phyloP scores from a whole-genome alignment of 1,140 invertebrate genomes.

The Himalopsyche phryganea region DNA sequence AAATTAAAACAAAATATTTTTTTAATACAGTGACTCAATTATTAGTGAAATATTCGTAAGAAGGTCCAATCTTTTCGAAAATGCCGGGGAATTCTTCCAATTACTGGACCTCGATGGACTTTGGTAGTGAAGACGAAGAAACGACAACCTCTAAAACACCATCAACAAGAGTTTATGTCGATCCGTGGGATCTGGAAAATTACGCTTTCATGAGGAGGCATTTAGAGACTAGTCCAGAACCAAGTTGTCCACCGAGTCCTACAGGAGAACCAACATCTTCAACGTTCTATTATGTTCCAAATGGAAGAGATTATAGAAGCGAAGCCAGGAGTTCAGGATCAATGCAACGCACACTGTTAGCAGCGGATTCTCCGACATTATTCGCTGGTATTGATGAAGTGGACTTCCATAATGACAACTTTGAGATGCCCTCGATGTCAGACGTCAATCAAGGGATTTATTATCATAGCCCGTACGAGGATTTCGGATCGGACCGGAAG shows the following conservation, averaged over 20 bases:
- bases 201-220: slow-evolving; percentile 62
- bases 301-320: slow-evolving; percentile 46
- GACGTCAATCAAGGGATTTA: slow-evolving; percentile 20
- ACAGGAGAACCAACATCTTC: slow-evolving; percentile 52
- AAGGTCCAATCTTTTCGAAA: too few relatives aligned
- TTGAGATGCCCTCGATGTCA: slow-evolving; percentile 19
- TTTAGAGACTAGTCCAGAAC: slow-evolving; percentile 48
- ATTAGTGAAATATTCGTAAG: too few relatives aligned
- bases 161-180: slow-evolving; percentile 59
- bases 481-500: slow-evolving; percentile 27
- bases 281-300: slow-evolving; percentile 55
- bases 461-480: slow-evolving; percentile 25
- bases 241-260: slow-evolving; percentile 50
- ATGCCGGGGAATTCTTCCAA: slow-evolving; percentile 27
- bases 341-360: slow-evolving; percentile 34
- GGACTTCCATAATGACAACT: slow-evolving; percentile 37
- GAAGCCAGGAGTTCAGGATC: slow-evolving; percentile 35
- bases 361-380: slow-evolving; percentile 40
- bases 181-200: slow-evolving; percentile 71
- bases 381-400: slow-evolving; percentile 39
- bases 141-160: slow-evolving; percentile 36
- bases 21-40: too few relatives aligned
- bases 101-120: slow-evolving; percentile 55
- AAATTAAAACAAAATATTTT: too few relatives aligned
- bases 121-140: slow-evolving; percentile 54